Base-by-base conservation (phyloP, 2,888 invertebrate genomes). In the Drosophila mayaguana region DNA sequence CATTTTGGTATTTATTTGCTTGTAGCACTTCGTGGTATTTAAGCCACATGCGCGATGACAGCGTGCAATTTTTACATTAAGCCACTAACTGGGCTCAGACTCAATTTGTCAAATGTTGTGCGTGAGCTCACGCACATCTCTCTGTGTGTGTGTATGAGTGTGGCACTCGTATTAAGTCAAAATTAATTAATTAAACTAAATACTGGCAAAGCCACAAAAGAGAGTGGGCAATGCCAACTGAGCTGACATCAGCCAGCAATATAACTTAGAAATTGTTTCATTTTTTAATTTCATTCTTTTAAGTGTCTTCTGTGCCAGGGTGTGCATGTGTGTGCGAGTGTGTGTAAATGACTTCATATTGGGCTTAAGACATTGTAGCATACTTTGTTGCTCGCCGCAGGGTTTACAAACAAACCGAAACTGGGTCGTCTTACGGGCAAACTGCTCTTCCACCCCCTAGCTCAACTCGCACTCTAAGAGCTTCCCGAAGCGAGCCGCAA, bases 261-360 rank as follows among this genome's bases (percentile, higher is more conserved):
- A 55, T 60, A 63, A 63, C 60, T 64, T 50, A 12, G 12, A 12
- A n/a, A 43, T 45, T 59, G 54, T 38, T 55, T 56, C 53, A 67
- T 62, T 71, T 83, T 72, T 67, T 60, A 78, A 66, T 78, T 63
- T 38, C 5, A 46, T 25, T 64, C 60, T 55, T 53, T 45, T 48
- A 50, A 68, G 63, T 79, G 48, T 79, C 53, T 53, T 1, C 14
- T 66, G 18, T 48, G 64, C 46, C 55, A 53, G 45, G 42, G 57
- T 72, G 78, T 70, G 72, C 2, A 9, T 9, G 32, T 32, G 60
- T 70, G 77, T 70, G 72, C 50, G 63, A 50, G 53, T 43, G 63
- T 74, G 69, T 62, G 53, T 51, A 79, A 75, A 89, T 84, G 84
- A 84, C 84, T 84, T 84, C 84, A 84, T 87, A 65, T 81, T 67